Percentiles rank a stretch among this genome's conserved stretches.
Conservation (phyloP, 2,797 vertebrate genomes). For the Lagorchestes hirsutus region DNA sequence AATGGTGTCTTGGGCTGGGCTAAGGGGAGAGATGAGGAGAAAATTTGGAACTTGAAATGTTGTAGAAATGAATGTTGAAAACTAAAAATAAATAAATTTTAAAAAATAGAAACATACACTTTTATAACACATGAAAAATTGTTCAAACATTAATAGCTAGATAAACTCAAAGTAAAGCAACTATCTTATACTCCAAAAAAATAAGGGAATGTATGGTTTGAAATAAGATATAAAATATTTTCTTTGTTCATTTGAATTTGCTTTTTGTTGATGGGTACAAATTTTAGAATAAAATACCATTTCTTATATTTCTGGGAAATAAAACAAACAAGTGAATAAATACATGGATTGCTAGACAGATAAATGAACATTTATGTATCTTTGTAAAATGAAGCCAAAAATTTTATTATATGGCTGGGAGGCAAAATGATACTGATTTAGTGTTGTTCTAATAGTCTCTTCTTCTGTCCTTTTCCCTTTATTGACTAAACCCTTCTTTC, state of each 20-base stretch:
- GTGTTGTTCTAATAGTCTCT: background rate
- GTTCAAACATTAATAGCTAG: background rate
- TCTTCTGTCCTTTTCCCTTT: background rate
- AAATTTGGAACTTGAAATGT: no score
- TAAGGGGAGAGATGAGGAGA: no score
- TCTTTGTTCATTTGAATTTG: background rate
- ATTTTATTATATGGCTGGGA: background rate
- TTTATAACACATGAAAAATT: background rate
- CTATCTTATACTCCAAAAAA: background rate
- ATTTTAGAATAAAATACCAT: background rate
- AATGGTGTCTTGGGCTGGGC: no score
- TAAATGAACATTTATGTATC: background rate
- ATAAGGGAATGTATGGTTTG: background rate
- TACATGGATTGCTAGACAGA: background rate
- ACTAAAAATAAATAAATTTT: no score
- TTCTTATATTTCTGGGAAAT: background rate
- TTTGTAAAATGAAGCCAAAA: background rate
- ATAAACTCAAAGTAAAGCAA: background rate
- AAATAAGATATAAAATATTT: background rate
- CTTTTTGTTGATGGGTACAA: background rate
- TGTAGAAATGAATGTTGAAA: no score
- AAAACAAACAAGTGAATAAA: background rate
- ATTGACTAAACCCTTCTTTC: background rate
- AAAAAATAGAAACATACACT: background rate
- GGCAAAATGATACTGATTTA: background rate